Conservation (phyloP, 1,140 invertebrate genomes). For the Stegodyphus mimosarum region DNA sequence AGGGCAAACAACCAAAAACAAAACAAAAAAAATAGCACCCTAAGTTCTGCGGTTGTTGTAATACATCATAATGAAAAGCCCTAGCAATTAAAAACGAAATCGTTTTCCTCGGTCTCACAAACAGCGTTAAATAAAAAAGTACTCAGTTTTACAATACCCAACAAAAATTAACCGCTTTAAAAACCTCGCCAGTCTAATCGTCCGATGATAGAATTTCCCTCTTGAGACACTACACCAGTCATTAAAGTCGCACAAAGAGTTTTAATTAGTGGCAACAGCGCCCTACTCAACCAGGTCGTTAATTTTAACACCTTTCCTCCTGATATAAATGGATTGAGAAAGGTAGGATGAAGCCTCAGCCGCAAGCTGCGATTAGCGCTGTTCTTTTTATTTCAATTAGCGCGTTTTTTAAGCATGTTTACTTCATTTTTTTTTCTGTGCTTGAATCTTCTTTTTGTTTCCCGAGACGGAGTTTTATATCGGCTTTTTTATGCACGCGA, state of each 20-base stretch:
- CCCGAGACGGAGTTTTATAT: background rate
- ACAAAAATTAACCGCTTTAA: constrained; percentile 52
- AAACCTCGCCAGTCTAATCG: constrained; percentile 39
- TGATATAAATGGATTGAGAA: constrained; percentile 37
- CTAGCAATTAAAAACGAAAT: too few species aligned
- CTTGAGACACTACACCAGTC: constrained; percentile 54
- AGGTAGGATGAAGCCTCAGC: background rate
- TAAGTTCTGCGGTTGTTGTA: too few species aligned
- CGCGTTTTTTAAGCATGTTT: constrained; percentile 7
- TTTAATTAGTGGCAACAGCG: constrained; percentile 51
- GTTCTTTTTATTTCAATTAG: constrained; percentile 55
- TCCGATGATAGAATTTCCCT: constrained; percentile 34
- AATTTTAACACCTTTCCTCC: constrained; percentile 53
- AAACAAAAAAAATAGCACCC: too few species aligned
- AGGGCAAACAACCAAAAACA: too few species aligned
- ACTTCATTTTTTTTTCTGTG: background rate
- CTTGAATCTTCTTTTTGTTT: constrained; percentile 9
- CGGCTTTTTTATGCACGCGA: background rate
- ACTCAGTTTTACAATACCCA: background rate
- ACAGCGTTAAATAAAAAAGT: too few species aligned
- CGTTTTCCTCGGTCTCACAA: too few species aligned
- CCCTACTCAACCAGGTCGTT: constrained; percentile 28
- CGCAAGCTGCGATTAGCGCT: constrained; percentile 15
- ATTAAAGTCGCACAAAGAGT: constrained; percentile 57
- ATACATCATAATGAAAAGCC: too few species aligned